A percentile compares a stretch with the other conserved stretches of the same genome.
Evolutionary conservation across 1,140 invertebrate genomes (phyloP).

Genomic region (Drosophila sucinea): DNA sequence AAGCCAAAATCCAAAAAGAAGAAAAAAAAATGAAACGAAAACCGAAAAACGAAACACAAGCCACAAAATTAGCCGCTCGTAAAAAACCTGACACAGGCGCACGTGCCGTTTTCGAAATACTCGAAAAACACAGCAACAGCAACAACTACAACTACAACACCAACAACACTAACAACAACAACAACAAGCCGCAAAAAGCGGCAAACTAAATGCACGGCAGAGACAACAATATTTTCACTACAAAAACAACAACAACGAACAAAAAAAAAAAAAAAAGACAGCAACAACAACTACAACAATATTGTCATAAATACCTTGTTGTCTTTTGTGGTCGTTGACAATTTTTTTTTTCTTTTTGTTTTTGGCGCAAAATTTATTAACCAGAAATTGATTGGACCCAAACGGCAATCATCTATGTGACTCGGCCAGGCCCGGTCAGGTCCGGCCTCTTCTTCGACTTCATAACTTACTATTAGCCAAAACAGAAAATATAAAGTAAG

Average conservation of each 20-base stretch:
- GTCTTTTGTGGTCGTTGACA: conserved; percentile 62
- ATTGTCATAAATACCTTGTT: conserved; percentile 69
- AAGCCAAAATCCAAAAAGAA: conserved; percentile 43
- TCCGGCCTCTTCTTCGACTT: conserved; percentile 47
- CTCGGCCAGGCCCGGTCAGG: conserved; percentile 33
- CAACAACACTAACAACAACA: conserved; percentile 32
- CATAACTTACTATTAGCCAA: conserved; percentile 77
- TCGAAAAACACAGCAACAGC: conserved; percentile 46
- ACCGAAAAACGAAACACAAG: conserved; percentile 22
- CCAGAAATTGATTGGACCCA: conserved; percentile 78
- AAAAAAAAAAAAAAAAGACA: too few relatives aligned
- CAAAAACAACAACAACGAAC: conserved; percentile 34
- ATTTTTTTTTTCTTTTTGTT: conserved; percentile 26
- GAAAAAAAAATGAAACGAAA: conserved; percentile 24
- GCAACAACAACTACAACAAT: conserved; percentile 42
- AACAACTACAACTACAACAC: conserved; percentile 52
- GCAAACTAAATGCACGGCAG: conserved; percentile 46
- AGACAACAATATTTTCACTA: conserved; percentile 79
- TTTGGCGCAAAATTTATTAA: conserved; percentile 77
- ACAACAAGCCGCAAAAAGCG: conserved; percentile 34
- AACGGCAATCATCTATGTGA: conserved; percentile 70
- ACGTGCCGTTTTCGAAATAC: conserved; percentile 79
- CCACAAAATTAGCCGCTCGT: conserved; percentile 76
- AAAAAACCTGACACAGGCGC: conserved; percentile 79
- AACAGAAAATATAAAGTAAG: conserved; percentile 11